Evolutionary conservation across 2,888 invertebrate genomes (phyloP).

Genomic region (Schizaphis graminum): DNA sequence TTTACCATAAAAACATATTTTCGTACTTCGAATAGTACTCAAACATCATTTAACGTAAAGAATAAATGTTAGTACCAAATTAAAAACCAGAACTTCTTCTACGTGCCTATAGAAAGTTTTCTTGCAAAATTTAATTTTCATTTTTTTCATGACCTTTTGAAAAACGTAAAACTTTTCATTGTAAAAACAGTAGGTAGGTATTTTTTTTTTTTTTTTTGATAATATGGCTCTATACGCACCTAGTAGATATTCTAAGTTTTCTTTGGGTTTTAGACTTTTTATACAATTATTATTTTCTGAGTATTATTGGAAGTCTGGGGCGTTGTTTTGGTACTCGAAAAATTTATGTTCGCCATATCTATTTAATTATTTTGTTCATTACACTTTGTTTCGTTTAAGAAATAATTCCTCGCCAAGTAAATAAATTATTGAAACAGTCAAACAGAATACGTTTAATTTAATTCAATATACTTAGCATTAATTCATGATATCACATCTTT

Average conservation of each 20-base stretch:
- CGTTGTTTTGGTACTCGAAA: not conserved
- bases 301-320: not conserved
- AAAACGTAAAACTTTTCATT: not conserved
- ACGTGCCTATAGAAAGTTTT: slow-evolving; percentile 31
- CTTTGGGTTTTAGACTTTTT: not conserved
- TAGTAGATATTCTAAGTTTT: not conserved
- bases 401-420: too few relatives aligned
- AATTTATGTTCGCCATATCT: not conserved
- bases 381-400: too few relatives aligned
- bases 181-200: not conserved
- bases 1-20: not conserved
- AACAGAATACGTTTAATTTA: too few relatives aligned
- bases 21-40: not conserved
- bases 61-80: not conserved
- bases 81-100: slow-evolving; percentile 18
- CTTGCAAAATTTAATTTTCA: not conserved
- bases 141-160: not conserved
- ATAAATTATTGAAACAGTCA: too few relatives aligned
- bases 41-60: not conserved
- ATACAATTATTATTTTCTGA: not conserved
- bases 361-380: too few relatives aligned
- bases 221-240: not conserved
- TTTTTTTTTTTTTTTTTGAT: not conserved
- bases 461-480: too few relatives aligned
- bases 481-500: too few relatives aligned